Evolutionary conservation across 2,113 vertebrate genomes (phyloP).

Genomic region (Parus major): DNA sequence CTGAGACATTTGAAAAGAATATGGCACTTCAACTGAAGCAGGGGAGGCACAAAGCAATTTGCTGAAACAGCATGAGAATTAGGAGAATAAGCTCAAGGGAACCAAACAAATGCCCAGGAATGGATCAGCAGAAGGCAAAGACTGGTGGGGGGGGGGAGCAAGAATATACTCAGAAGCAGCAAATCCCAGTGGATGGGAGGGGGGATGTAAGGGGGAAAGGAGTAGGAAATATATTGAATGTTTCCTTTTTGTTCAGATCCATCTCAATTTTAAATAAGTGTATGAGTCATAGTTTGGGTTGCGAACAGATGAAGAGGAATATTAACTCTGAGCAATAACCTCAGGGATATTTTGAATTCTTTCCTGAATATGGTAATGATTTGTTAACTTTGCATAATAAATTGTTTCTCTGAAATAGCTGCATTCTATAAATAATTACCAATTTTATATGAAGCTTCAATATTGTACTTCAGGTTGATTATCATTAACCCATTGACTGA

Average conservation of each 20-base stretch:
- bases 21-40: conserved; percentile 59
- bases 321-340: conserved; percentile 48
- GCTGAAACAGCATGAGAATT: conserved; percentile 69
- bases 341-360: conserved; percentile 19
- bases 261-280: conserved; percentile 13
- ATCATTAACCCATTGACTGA: not conserved
- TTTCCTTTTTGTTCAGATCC: conserved; percentile 61
- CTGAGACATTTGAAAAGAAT: conserved; percentile 44
- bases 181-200: conserved; percentile 64
- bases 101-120: conserved; percentile 69
- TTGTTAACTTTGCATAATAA: conserved; percentile 49
- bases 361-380: conserved; percentile 47
- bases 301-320: conserved; percentile 26
- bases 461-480: not conserved
- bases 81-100: conserved; percentile 73
- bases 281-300: conserved; percentile 51
- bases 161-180: conserved; percentile 71
- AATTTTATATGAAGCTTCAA: not conserved
- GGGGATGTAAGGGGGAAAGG: not conserved
- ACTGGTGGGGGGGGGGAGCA: conserved; percentile 60
- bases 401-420: conserved; percentile 24
- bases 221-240: conserved; percentile 60
- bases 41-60: conserved; percentile 67
- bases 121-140: conserved; percentile 72
- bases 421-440: conserved; percentile 27